These are phyloP conservation scores for Leptinotarsa defecta DNA, from an alignment of 1,140 invertebrate genomes.

Conservation along the genomic window DNA sequence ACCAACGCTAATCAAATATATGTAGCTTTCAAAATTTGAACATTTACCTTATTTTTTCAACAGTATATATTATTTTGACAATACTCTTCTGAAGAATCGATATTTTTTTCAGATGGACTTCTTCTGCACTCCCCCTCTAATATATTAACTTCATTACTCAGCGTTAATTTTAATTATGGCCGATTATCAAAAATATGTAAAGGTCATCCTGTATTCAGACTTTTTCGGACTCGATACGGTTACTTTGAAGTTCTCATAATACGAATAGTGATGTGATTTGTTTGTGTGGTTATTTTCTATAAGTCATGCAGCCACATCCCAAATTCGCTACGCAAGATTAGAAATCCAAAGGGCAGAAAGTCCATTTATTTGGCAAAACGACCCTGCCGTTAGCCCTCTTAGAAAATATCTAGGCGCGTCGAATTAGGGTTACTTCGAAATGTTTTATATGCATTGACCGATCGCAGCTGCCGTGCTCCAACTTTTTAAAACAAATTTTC, in stretches of 20 bases:
- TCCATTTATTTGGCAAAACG: conserved; percentile 9
- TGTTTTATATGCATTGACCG: conserved; percentile 10
- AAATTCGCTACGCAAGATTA: conserved; percentile 24
- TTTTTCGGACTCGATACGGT: neutral
- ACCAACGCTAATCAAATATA: too few species aligned
- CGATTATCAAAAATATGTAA: too few species aligned
- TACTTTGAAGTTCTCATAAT: neutral
- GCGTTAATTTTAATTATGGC: too few species aligned
- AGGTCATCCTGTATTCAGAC: neutral
- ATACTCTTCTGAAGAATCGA: too few species aligned
- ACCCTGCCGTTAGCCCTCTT: neutral
- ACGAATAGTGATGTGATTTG: conserved; percentile 2
- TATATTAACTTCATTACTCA: too few species aligned
- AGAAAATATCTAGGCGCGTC: conserved; percentile 15
- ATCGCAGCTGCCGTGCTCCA: conserved; percentile 14
- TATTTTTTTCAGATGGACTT: too few species aligned
- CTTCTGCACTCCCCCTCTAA: too few species aligned
- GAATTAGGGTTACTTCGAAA: conserved; percentile 22
- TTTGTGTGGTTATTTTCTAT: conserved; percentile 6
- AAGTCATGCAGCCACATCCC: neutral
- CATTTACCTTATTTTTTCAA: too few species aligned
- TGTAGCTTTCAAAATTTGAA: too few species aligned
- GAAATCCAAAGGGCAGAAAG: conserved; percentile 11
- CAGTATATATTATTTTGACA: too few species aligned
- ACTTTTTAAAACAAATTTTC: conserved; percentile 16